Conservation (phyloP, 2,888 invertebrate species). For the Sussaba pulchella region DNA sequence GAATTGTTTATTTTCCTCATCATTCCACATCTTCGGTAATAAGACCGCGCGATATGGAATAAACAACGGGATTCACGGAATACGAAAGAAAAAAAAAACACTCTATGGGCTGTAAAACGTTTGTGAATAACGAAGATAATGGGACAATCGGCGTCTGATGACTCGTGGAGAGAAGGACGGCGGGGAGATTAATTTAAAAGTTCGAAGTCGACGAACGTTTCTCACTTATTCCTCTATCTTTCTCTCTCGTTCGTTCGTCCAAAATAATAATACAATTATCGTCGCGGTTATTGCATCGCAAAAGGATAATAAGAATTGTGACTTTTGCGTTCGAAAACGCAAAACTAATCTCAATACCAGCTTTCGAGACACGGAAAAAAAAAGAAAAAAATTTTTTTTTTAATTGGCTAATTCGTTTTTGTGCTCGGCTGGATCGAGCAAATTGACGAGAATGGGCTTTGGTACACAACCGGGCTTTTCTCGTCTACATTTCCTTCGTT, state of each 20-base stretch:
- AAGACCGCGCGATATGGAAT: conserved; percentile 10
- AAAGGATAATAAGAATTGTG: conserved; percentile 14
- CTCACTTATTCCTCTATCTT: conserved; percentile 5
- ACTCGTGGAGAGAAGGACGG: too few species aligned
- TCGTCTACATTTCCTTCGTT: conserved; percentile 2
- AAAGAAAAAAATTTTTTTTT: conserved; percentile 47
- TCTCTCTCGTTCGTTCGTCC: conserved; percentile 12
- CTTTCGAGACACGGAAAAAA: conserved; percentile 72
- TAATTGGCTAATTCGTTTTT: conserved; percentile 53
- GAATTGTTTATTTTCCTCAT: background rate
- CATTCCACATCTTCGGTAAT: conserved; percentile 9
- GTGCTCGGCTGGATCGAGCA: conserved; percentile 64
- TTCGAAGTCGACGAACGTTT: conserved; percentile 32
- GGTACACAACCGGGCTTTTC: conserved; percentile 71
- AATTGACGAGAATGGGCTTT: conserved; percentile 78
- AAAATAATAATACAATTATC: conserved; percentile 37
- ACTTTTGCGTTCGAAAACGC: conserved; percentile 20
- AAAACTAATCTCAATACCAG: conserved; percentile 73
- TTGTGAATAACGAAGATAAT: background rate
- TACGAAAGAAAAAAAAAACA: conserved; percentile 11
- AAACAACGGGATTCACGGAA: background rate
- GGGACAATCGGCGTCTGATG: background rate
- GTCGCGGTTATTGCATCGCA: conserved; percentile 38
- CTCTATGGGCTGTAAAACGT: background rate
- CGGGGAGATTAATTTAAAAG: conserved; percentile 3